Conservation (phyloP, 2,797 vertebrate species). For the Pagetopsis macropterus region DNA sequence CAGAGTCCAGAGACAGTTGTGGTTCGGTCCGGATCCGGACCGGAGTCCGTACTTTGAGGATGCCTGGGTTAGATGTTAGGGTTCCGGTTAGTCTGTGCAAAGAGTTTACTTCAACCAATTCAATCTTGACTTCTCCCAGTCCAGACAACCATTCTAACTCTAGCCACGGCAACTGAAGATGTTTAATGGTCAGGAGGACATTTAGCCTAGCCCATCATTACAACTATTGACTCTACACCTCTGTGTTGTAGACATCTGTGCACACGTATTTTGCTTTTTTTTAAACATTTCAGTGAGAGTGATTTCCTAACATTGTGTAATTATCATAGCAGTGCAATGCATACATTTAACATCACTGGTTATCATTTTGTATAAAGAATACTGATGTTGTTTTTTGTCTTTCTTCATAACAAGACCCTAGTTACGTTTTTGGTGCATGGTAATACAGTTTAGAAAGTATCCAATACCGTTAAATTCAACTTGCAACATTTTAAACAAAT, state of each 20-base stretch:
- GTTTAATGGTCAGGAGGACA: neutral
- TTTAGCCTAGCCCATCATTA: neutral
- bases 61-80: neutral
- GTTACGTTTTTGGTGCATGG: neutral
- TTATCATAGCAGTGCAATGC: neutral
- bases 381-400: neutral
- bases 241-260: neutral
- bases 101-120: neutral
- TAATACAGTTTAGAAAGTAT: neutral
- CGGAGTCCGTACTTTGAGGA: too few species aligned
- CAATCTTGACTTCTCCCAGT: neutral
- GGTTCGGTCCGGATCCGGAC: too few species aligned
- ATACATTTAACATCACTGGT: neutral
- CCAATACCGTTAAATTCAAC: too few species aligned
- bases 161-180: neutral
- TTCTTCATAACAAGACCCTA: too few species aligned
- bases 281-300: neutral
- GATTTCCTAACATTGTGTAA: neutral
- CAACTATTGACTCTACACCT: neutral
- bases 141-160: neutral
- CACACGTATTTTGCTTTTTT: neutral
- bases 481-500: too few species aligned
- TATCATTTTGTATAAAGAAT: neutral
- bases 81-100: neutral
- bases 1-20: too few species aligned